A percentile compares a stretch with the other conserved stretches of the same genome.
phyloP scores from a whole-genome alignment of 1,140 invertebrate genomes.

The Galleria mellonella region DNA sequence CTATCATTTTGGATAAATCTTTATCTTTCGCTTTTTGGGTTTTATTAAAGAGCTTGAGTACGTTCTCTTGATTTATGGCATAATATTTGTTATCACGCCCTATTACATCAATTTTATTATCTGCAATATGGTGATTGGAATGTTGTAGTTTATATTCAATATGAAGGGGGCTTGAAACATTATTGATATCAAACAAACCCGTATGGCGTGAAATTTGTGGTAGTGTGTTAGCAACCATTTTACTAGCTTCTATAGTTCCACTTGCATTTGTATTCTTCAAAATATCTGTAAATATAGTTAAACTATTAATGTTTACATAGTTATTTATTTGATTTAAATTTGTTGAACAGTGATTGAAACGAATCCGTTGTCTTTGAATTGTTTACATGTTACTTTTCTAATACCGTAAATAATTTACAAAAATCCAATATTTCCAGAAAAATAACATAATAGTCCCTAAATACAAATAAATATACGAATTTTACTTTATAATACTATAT shows the following conservation, averaged over 20 bases:
- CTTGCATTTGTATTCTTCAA: constrained; percentile 35
- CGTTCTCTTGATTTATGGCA: constrained; percentile 20
- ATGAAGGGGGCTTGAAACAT: constrained; percentile 34
- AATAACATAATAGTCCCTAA: no score
- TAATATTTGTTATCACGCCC: constrained; percentile 21
- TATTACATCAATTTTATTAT: constrained; percentile 50
- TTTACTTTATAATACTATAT: no score
- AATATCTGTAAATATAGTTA: constrained; percentile 44
- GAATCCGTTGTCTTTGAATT: no score
- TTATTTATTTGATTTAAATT: background rate
- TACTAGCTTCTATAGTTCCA: constrained; percentile 40
- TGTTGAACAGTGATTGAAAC: no score
- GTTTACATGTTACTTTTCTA: no score
- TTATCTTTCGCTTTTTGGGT: constrained; percentile 42
- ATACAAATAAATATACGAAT: no score
- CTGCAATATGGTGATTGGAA: constrained; percentile 37
- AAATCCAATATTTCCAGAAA: no score
- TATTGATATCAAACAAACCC: constrained; percentile 17
- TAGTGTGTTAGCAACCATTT: constrained; percentile 19
- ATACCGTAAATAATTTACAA: no score
- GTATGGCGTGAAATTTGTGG: constrained; percentile 26
- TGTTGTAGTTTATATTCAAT: constrained; percentile 43
- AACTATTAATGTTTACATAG: background rate
- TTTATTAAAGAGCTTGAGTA: constrained; percentile 35
- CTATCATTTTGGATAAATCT: constrained; percentile 49